Evolutionary conservation across 2,797 vertebrate species (phyloP), one percentile per base, ranked within the genome.

Genomic region (Cuniculus paca): DNA sequence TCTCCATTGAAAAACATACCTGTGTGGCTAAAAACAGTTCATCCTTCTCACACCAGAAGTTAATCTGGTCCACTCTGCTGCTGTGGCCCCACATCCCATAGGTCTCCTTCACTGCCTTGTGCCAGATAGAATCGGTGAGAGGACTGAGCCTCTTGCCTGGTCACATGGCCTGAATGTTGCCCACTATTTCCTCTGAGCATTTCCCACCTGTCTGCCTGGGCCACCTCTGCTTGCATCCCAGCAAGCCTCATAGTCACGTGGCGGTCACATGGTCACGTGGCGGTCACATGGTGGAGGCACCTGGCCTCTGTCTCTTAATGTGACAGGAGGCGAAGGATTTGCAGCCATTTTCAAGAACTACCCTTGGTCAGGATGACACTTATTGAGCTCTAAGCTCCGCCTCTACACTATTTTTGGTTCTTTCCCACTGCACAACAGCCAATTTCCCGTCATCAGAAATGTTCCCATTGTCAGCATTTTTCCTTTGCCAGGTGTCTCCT

Each of bases 111-210:
- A 12, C 24, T 58, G 31, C 4, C 6, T 7, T 9, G 0, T 0
- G 20, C 0, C 6, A 19, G 28, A 19, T 56, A 26, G 17, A 11
- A 12, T 48, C 60, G 0, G 13, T 0, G 0, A 42, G 16, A 61
- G 2, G 77, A 5, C 2, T 0, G 12, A 5, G 9, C 5, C 26
- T 60, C 39, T 54, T 10, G 45, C 14, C 28, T 16, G 24, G 7
- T 1, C 10, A 13, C 60, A n/a, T 24, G 60, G 10, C 42, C 56
- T 39, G 31, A 52, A 13, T 13, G 42, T 79, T 31, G 5, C 24
- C 14, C n/a, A 5, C n/a, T 19, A 10, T 61, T 58, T 14, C 63
- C 54, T 65, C n/a, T 7, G 5, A 19, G 39, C 1, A 2, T 42
- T 78, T 56, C 34, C 11, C n/a, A n/a, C 20, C 34, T 36, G 31